These are phyloP conservation scores for Pseudomyrmex dendroicus DNA, from an alignment of 1,140 invertebrate species.

Conservation along the genomic window DNA sequence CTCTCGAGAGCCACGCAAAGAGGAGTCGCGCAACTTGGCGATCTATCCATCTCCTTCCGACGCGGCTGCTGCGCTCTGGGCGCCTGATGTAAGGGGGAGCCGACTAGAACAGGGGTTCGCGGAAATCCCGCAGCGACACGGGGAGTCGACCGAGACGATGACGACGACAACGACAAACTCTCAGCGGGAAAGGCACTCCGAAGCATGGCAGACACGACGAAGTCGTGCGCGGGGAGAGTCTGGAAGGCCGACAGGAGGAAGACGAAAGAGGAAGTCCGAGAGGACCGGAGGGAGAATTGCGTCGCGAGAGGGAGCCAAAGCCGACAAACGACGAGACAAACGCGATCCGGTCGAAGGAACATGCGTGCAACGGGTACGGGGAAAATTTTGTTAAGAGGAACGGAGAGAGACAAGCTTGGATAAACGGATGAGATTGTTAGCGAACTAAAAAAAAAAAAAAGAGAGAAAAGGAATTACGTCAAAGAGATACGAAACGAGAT, in stretches of 20 bases:
- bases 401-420: conserved; percentile 11
- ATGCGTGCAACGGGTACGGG: conserved; percentile 8
- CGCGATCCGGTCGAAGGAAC: conserved; percentile 49
- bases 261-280: conserved; percentile 25
- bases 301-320: conserved; percentile 46
- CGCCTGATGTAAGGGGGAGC: conserved; percentile 75
- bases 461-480: not conserved
- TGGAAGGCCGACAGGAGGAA: conserved; percentile 44
- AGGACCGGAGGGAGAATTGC: conserved; percentile 18
- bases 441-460: conserved; percentile 2
- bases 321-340: conserved; percentile 48
- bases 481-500: not conserved
- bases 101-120: conserved; percentile 73
- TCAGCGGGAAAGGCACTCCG: conserved; percentile 47
- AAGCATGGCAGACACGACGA: not conserved
- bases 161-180: conserved; percentile 70
- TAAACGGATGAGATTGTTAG: conserved; percentile 17
- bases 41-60: conserved; percentile 45
- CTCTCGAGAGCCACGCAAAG: conserved; percentile 5
- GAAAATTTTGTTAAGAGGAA: conserved; percentile 7
- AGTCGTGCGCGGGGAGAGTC: conserved; percentile 2
- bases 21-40: conserved; percentile 27
- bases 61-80: conserved; percentile 6
- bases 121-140: conserved; percentile 72
- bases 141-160: conserved; percentile 56